Conservation (phyloP, 2,888 invertebrate genomes). For the Argynnis bischoffii region DNA sequence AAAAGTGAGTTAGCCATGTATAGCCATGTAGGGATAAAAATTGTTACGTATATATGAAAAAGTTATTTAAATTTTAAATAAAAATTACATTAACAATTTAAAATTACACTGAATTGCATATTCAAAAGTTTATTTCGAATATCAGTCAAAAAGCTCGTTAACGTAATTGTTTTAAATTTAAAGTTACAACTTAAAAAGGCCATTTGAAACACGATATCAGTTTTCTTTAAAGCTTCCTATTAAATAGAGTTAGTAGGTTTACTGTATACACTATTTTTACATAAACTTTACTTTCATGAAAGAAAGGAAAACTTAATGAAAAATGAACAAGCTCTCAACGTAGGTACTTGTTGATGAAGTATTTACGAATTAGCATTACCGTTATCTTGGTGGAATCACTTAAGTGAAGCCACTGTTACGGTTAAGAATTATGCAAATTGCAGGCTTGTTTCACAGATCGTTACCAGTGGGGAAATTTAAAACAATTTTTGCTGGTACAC, state of each 20-base stretch:
- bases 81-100: not conserved
- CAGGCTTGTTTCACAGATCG: constrained; percentile 45
- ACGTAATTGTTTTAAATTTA: not conserved
- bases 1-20: no score
- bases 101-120: not conserved
- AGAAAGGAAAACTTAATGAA: constrained; percentile 3
- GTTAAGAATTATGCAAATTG: constrained; percentile 50
- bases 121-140: no score
- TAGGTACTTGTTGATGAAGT: constrained; percentile 35
- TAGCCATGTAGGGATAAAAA: no score
- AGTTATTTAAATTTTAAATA: not conserved
- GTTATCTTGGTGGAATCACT: constrained; percentile 42
- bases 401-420: constrained; percentile 40
- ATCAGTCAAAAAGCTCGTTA: not conserved
- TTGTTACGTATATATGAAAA: no score
- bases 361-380: constrained; percentile 32
- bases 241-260: constrained; percentile 11
- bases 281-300: not conserved
- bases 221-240: not conserved
- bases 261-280: not conserved
- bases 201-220: constrained; percentile 1
- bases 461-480: constrained; percentile 52
- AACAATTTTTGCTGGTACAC: constrained; percentile 59
- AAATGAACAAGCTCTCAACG: constrained; percentile 11
- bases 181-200: not conserved